Evolutionary conservation across 2,797 vertebrate species (phyloP), one percentile per base, ranked within the genome.

Genomic region (Gymnodraco acuticeps): DNA sequence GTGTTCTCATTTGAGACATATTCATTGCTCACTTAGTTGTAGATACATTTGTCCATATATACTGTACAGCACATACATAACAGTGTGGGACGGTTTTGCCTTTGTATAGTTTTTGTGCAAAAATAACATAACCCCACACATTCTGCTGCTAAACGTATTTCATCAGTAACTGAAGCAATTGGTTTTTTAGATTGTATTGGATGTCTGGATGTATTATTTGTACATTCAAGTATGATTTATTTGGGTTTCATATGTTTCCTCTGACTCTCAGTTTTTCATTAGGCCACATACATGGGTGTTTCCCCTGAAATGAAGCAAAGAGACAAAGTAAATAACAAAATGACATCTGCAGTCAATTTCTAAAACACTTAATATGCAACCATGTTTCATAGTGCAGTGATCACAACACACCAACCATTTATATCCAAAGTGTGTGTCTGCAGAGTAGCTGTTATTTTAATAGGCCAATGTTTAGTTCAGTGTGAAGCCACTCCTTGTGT

Each of bases 181-280:
- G 60, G 68, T 60, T 80, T 67, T 60, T 59, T 81, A 73, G 52
- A 80, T 65, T 73, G 59, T 27, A 5, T 27, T 27, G 27, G 27
- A 27, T 27, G 4, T 27, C 27, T 27, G 27, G 27, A 75, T 83
- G 76, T 63, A 78, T 71, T 46, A 80, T 64, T 42, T 77, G 53
- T 51, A 63, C 5, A 73, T 0, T 70, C 62, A 86, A 53, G 82
- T 85, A 81, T 78, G 82, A 86, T 48, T 76, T 83, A 66, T 75
- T 17, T 2, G 55, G 69, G 85, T 87, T 87, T 89, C 81, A 70
- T 73, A 58, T 83, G 83, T 81, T 77, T 85, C 71, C 65, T 80
- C 70, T 38, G 60, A 63, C 73, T 83, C 61, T 80, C 63, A 64
- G 67, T 73, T 77, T 77, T 85, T 87, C 17, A 72, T 84, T 68